A percentile compares a stretch with the other conserved stretches of the same genome.
phyloP scores from a whole-genome alignment of 2,113 vertebrate species.

The Echinops telfairi region DNA sequence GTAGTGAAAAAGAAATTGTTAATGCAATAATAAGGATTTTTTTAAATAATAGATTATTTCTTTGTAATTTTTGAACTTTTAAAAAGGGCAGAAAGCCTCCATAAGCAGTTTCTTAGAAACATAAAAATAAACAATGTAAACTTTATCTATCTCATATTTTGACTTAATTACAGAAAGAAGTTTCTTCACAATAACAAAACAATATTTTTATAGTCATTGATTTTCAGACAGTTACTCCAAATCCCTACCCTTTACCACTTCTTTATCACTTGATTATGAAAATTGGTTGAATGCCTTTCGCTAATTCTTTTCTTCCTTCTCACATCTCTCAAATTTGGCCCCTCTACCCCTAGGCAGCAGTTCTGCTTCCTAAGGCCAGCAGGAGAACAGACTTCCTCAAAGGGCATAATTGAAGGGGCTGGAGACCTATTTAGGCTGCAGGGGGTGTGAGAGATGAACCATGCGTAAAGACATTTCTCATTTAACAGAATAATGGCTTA shows the following conservation, averaged over 20 bases:
- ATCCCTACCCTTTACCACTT: background rate
- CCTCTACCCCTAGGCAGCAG: background rate
- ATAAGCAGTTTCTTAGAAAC: background rate
- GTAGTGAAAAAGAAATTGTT: background rate
- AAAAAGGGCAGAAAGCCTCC: background rate
- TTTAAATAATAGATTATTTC: background rate
- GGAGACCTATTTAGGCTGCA: background rate
- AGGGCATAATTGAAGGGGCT: background rate
- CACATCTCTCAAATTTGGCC: background rate
- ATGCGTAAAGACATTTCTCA: background rate
- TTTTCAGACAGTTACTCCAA: background rate
- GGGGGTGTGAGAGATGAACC: background rate
- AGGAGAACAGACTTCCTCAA: background rate
- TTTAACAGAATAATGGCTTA: background rate
- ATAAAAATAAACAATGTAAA: too few relatives aligned
- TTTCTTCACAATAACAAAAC: background rate
- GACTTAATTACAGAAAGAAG: background rate
- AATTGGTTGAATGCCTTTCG: background rate
- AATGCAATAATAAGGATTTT: background rate
- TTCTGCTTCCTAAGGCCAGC: background rate
- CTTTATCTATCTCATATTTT: background rate
- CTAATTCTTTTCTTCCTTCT: background rate
- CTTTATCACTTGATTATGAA: background rate
- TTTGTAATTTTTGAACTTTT: slow-evolving; percentile 13
- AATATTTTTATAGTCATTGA: background rate